Evolutionary conservation across 2,797 vertebrate genomes (phyloP), one percentile per base, ranked within the genome.

Genomic region (Anabas testudineus): DNA sequence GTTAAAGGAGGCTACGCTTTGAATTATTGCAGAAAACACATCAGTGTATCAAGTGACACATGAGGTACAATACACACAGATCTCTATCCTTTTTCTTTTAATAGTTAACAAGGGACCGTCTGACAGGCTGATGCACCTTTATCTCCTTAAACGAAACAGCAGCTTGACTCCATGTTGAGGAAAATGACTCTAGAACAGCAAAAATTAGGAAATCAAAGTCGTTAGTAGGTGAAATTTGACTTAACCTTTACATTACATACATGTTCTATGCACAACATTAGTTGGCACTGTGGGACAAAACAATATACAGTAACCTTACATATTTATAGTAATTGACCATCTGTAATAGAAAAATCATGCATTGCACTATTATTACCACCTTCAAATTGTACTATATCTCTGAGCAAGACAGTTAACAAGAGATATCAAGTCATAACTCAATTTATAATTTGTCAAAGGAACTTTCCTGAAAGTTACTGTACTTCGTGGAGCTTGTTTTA

Each of bases 101-200:
- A 49, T 63, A 47, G 64, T 84, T 70, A 47, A 79, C 28, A 59
- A 66, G 19, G 9, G 77, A 78, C 19, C 7, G 58, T 75, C 34
- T 83, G 71, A 76, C 62, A 47, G 79, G 79, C 83, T 91, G 87
- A 37, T 65, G 84, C 52, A 92, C 86, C 8, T 83, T 71, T 22
- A 87, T 85, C 81, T 93, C 85, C 86, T 80, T 90, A 28, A 78
- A 92, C 48, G 81, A 46, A 65, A 88, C 65, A 60, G 45, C 62
- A 14, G 52, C 68, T 88, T 74, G 80, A 30, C 63, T 83, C 74
- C 51, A 32, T 55, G 84, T 74, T 30, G 65, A 62, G 3, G 63
- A 62, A 45, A 14, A 18, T 32, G 13, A 1, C 52, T 85, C 89
- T 90, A 54, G 19, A 71, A 37, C 1, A 74, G 15, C 14, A 54